phyloP scores from a whole-genome alignment of 2,113 vertebrate genomes.

The Callorhinus ursinus region DNA sequence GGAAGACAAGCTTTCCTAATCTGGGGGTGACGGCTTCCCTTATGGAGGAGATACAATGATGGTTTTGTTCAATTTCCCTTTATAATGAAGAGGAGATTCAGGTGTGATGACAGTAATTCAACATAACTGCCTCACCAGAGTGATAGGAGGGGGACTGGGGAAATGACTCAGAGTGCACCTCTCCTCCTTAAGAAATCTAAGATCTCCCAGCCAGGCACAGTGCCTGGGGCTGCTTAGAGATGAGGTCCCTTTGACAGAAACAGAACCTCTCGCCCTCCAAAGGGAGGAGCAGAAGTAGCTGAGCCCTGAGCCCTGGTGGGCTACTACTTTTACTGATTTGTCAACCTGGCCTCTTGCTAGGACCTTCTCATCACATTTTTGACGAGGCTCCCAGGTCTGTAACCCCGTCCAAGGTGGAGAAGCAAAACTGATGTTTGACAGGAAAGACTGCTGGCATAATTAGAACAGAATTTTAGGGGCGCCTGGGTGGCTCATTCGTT shows the following conservation, averaged over 20 bases:
- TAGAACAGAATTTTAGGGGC: neutral
- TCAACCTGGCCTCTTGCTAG: neutral
- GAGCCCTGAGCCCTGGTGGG: neutral
- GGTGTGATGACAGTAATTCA: neutral
- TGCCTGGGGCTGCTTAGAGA: too few relatives aligned
- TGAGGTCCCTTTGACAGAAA: neutral
- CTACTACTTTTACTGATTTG: too few relatives aligned
- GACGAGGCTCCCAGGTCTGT: neutral
- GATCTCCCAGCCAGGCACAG: neutral
- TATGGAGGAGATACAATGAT: fast-evolving
- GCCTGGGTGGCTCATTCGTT: too few relatives aligned
- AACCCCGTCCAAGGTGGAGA: neutral
- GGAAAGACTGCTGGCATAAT: neutral
- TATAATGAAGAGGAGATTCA: neutral
- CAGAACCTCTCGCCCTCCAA: neutral
- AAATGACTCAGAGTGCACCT: neutral
- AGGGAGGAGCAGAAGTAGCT: too few relatives aligned
- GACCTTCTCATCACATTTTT: neutral
- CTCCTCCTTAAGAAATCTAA: neutral
- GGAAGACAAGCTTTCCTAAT: neutral
- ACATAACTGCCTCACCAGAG: neutral
- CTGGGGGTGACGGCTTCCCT: neutral
- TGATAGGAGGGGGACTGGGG: neutral
- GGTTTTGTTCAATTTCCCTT: neutral
- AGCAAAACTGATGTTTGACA: neutral